Evolutionary conservation across 1,140 invertebrate species (phyloP).

Genomic region (Tenebrio molitor): DNA sequence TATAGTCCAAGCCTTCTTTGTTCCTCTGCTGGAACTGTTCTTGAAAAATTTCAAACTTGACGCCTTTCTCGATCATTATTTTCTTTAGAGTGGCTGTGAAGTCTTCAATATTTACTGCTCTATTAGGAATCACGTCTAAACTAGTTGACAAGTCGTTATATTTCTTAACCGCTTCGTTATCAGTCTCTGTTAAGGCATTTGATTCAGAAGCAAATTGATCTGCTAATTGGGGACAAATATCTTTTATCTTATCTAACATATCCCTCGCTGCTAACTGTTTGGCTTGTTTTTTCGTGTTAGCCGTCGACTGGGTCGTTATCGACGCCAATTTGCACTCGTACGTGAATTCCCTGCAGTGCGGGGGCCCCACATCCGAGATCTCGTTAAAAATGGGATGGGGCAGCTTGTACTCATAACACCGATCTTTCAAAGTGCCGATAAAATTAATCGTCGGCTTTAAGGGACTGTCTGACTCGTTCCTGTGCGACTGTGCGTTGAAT

Average conservation of each 20-base stretch:
- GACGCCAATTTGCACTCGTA: conserved; percentile 76
- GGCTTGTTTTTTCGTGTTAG: conserved; percentile 72
- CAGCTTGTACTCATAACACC: conserved; percentile 76
- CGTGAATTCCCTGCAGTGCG: conserved; percentile 78
- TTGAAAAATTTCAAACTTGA: conserved; percentile 54
- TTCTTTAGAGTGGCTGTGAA: conserved; percentile 47
- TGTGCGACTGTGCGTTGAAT: conserved; percentile 48
- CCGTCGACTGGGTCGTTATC: conserved; percentile 69
- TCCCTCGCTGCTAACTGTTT: conserved; percentile 71
- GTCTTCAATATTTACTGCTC: conserved; percentile 53
- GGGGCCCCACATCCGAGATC: conserved; percentile 77
- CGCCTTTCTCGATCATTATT: conserved; percentile 51
- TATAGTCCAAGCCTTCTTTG: conserved; percentile 51
- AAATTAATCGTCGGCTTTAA: conserved; percentile 73
- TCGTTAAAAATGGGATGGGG: conserved; percentile 75
- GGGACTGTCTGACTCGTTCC: conserved; percentile 71
- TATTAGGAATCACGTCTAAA: conserved; percentile 51
- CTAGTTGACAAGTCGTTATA: conserved; percentile 46
- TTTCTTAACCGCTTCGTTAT: conserved; percentile 41
- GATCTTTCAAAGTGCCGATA: conserved; percentile 63
- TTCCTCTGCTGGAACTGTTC: conserved; percentile 51
- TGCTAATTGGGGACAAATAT: conserved; percentile 51
- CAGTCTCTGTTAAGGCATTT: conserved; percentile 33
- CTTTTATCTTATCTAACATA: conserved; percentile 67
- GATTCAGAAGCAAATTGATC: conserved; percentile 18